Conservation (phyloP, 2,113 vertebrate genomes). For the Buteo buteo region DNA sequence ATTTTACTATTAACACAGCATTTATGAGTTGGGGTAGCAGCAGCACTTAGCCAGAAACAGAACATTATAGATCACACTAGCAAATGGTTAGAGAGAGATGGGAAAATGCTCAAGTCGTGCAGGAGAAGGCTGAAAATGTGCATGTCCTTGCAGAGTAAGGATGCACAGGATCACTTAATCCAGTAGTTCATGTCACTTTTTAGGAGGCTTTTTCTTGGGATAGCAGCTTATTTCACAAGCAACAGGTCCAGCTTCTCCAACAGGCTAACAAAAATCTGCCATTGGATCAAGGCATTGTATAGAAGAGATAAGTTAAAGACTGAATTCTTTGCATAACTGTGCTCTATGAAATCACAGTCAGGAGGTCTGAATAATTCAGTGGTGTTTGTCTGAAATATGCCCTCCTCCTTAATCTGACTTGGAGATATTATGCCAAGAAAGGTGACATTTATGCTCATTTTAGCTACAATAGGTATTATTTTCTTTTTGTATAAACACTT, state of each 20-base stretch:
- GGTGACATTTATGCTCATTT: neutral
- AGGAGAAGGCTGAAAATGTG: neutral
- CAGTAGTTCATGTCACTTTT: neutral
- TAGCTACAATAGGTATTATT: neutral
- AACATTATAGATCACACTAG: neutral
- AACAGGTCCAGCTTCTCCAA: neutral
- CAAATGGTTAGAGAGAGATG: neutral
- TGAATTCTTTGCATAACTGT: neutral
- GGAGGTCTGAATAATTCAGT: neutral
- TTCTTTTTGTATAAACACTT: neutral
- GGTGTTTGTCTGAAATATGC: neutral
- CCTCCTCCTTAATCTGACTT: neutral
- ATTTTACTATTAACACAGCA: neutral
- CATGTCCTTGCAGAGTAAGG: neutral
- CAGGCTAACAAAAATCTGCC: neutral
- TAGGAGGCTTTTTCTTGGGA: neutral
- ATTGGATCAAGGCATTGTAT: too few species aligned
- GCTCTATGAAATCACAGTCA: neutral
- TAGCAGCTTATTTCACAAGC: neutral
- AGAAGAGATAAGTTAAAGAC: neutral
- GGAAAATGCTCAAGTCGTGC: neutral
- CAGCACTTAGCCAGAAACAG: neutral
- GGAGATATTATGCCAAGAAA: neutral
- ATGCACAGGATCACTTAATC: neutral
- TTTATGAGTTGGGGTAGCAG: neutral